Base-by-base conservation (phyloP, 1,140 invertebrate species). In the Oryzaephilus surinamensis region DNA sequence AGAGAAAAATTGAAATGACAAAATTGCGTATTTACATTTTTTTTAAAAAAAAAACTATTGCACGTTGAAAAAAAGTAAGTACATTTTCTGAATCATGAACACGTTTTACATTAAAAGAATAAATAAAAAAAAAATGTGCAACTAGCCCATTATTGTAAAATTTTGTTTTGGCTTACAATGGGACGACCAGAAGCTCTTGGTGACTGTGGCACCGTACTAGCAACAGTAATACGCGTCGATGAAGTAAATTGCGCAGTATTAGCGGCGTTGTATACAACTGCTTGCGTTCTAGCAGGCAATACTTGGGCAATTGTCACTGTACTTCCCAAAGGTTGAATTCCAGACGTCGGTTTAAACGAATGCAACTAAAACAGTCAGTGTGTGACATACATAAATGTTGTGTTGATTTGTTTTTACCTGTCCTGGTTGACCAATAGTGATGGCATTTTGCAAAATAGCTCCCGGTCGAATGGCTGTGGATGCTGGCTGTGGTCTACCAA, bases 261-360 rank as follows among this genome's bases (percentile, higher is more conserved):
- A 35, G 46, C 52, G 19, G 54, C 38, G 47, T 48, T 60, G 34
- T 61, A 61, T 27, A 62, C 59, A 13, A 62, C 51, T 11, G 58
- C 52, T 43, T 62, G 60, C 17, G 58, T 55, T n/a, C 60, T 27
- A 12, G 48, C 18, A 18, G 60, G 58, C 8, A 60, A 24, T 14
- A 61, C 54, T 47, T 61, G 60, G 6, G 60, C 51, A 18, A 62
- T 32, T 10, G 58, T 54, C 6, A 60, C 57, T 11, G 57, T 47
- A 43, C 38, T 53, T 2, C 54, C 54, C 14, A 61, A 33, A n/a
- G 53, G 32, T 42, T 60, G 57, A 29, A 61, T 51, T 20, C 41
- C 43, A 6, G 49, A 41, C 7, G 49, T 19, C 12, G 52, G 37
- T 40, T 60, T 62, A 29, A 58, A 62, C 12, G 57, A 46, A 48